Conservation (phyloP, 2,113 vertebrate species). For the Dicaeum eximium region DNA sequence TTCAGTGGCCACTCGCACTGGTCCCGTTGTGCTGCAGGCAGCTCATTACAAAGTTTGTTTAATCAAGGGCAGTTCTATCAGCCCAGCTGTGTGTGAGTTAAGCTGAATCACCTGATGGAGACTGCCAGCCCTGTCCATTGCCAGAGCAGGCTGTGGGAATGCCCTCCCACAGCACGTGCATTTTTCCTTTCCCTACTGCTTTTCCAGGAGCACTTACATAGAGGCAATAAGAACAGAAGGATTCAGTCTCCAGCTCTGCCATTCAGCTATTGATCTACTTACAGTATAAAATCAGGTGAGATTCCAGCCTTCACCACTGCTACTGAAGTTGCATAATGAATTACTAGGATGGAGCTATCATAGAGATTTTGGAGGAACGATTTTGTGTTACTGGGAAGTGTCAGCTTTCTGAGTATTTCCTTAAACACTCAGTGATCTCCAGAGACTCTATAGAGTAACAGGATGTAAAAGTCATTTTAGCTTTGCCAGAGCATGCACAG, state of each 20-base stretch:
- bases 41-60: not conserved
- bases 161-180: not conserved
- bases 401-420: not conserved
- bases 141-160: not conserved
- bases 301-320: not conserved
- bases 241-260: not conserved
- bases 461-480: not conserved
- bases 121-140: not conserved
- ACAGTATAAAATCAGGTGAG: not conserved
- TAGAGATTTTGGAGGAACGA: not conserved
- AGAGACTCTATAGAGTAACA: not conserved
- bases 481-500: not conserved
- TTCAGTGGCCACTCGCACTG: fast-evolving
- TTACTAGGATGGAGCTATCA: not conserved
- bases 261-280: not conserved
- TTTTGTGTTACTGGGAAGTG: not conserved
- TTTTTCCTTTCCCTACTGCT: not conserved
- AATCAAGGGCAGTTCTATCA: not conserved
- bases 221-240: not conserved
- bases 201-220: not conserved
- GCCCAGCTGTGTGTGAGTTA: not conserved
- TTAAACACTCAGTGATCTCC: not conserved
- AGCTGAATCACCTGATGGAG: not conserved
- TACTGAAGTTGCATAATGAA: not conserved
- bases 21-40: not conserved